These are phyloP conservation scores for Pollenia labialis DNA, from an alignment of 2,888 invertebrate species.

Conservation along the genomic window DNA sequence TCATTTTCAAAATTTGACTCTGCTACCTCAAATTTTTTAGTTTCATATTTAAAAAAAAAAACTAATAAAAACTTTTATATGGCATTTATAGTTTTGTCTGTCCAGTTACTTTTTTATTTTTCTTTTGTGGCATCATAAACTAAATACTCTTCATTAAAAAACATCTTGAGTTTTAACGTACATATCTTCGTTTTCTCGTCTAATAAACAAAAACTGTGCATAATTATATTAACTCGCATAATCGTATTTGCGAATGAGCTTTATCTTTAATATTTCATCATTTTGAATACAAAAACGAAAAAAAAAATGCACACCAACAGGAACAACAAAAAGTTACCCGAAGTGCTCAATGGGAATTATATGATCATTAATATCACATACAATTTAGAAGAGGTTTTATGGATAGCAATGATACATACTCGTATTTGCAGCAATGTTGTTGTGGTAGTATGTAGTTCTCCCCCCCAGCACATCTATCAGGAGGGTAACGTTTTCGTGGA, in stretches of 20 bases:
- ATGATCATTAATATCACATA: slow-evolving; percentile 58
- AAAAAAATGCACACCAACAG: background rate
- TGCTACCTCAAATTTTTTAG: too few species aligned
- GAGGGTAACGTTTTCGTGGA: slow-evolving; percentile 45
- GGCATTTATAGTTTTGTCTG: slow-evolving; percentile 16
- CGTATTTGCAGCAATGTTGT: slow-evolving; percentile 24
- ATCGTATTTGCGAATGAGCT: slow-evolving; percentile 44
- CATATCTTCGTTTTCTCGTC: slow-evolving; percentile 5
- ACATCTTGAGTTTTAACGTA: slow-evolving; percentile 45
- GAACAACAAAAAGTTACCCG: background rate
- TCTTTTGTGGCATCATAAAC: slow-evolving; percentile 14
- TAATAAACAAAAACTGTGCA: background rate
- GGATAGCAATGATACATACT: slow-evolving; percentile 41
- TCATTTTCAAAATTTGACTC: too few species aligned
- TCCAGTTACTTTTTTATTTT: background rate
- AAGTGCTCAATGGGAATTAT: slow-evolving; percentile 32
- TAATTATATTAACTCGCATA: slow-evolving; percentile 51
- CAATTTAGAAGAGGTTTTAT: slow-evolving; percentile 37
- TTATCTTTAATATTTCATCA: slow-evolving; percentile 49
- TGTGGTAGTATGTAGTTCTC: slow-evolving; percentile 18
- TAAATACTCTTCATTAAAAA: slow-evolving; percentile 41
- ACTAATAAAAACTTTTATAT: slow-evolving; percentile 1
- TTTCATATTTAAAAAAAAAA: too few species aligned
- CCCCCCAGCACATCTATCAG: slow-evolving; percentile 4
- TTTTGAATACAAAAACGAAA: slow-evolving; percentile 23